phyloP scores from a whole-genome alignment of 2,113 vertebrate genomes.

The Fulica atra region DNA sequence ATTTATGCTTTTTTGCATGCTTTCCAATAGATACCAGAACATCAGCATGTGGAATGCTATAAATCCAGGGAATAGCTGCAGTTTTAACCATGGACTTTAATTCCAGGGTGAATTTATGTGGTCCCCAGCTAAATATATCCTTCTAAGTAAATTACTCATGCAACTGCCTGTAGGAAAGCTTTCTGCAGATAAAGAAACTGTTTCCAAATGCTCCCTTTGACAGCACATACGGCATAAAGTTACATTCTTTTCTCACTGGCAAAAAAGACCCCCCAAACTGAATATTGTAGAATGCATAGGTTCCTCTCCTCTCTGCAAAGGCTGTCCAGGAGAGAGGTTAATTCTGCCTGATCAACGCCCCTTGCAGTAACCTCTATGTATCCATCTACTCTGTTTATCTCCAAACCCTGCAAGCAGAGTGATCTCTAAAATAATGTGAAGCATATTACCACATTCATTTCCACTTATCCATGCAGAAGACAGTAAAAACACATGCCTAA shows the following conservation, averaged over 20 bases:
- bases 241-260: slow-evolving; percentile 33
- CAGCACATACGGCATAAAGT: slow-evolving; percentile 63
- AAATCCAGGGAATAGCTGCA: slow-evolving; percentile 40
- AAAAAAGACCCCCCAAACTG: slow-evolving; percentile 10
- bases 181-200: slow-evolving; percentile 53
- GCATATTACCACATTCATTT: slow-evolving; percentile 32
- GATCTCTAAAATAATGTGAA: slow-evolving; percentile 46
- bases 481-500: slow-evolving; percentile 38
- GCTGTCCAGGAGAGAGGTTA: background rate
- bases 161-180: slow-evolving; percentile 61
- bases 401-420: slow-evolving; percentile 19
- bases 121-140: slow-evolving; percentile 71
- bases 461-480: slow-evolving; percentile 33
- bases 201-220: slow-evolving; percentile 40
- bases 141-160: slow-evolving; percentile 72
- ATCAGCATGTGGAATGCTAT: slow-evolving; percentile 16
- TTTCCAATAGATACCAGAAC: background rate
- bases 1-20: background rate
- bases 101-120: slow-evolving; percentile 65
- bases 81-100: slow-evolving; percentile 67
- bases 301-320: background rate
- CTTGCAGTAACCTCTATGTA: background rate
- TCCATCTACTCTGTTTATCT: background rate
- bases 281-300: background rate
- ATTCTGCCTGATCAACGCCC: background rate